Percentiles rank a stretch among this genome's conserved stretches.
phyloP scores from a whole-genome alignment of 1,140 invertebrate species.

The Radopholus similis region DNA sequence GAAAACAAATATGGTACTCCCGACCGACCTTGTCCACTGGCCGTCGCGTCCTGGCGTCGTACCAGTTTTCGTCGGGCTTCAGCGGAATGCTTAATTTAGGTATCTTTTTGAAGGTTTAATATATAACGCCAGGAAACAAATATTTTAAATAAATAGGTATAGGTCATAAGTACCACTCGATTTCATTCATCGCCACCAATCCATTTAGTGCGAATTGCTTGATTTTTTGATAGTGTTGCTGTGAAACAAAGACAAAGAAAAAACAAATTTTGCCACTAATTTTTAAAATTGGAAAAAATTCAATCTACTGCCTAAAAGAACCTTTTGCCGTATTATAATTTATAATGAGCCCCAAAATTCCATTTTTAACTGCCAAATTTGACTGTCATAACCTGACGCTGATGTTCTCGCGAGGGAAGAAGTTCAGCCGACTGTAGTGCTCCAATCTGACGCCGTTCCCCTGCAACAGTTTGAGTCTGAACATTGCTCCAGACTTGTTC shows the following conservation, averaged over 20 bases:
- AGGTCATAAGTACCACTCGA: no score
- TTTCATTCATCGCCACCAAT: no score
- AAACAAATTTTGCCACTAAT: no score
- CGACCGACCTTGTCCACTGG: conserved; percentile 67
- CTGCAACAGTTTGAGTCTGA: conserved; percentile 51
- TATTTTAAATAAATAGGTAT: no score
- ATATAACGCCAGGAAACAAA: no score
- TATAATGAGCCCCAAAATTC: no score
- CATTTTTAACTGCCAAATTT: conserved; percentile 5
- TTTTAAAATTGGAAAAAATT: no score
- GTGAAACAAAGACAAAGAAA: no score
- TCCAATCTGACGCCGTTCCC: conserved; percentile 66
- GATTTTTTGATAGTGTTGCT: no score
- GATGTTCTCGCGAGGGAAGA: conserved; percentile 52
- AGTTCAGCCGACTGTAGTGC: conserved; percentile 58
- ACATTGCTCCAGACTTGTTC: conserved; percentile 22
- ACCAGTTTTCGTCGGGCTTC: conserved; percentile 60
- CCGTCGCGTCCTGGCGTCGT: conserved; percentile 48
- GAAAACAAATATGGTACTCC: background rate
- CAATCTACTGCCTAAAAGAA: no score
- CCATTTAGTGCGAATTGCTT: no score
- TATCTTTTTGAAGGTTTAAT: conserved; percentile 3
- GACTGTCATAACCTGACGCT: conserved; percentile 32
- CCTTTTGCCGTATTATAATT: no score
- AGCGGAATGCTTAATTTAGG: conserved; percentile 66